Percentiles rank a stretch among this genome's conserved stretches.
Conservation (phyloP, 2,113 vertebrate genomes). For the Theristicus caerulescens region DNA sequence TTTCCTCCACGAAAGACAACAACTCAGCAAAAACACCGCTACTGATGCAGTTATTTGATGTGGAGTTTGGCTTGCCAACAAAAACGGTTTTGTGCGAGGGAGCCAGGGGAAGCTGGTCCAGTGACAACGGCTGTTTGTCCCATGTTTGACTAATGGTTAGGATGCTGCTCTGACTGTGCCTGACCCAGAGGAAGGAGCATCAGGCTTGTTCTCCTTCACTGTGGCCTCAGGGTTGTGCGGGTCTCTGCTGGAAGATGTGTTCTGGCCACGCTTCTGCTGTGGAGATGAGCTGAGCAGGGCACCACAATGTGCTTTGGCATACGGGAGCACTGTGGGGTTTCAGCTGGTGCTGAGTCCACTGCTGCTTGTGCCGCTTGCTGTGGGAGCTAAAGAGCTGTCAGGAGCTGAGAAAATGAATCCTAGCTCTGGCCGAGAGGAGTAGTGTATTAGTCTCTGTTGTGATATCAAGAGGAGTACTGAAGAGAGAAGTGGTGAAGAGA, state of each 20-base stretch:
- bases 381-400: background rate
- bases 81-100: background rate
- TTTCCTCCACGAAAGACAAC: background rate
- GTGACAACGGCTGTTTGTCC: fast-evolving
- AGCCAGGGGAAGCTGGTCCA: background rate
- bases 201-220: background rate
- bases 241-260: background rate
- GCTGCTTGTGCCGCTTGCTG: background rate
- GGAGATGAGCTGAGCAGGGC: background rate
- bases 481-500: background rate
- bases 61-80: background rate
- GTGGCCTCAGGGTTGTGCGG: background rate
- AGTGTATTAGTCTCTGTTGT: background rate
- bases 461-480: background rate
- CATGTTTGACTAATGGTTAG: background rate
- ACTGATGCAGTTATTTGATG: background rate
- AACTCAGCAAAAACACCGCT: background rate
- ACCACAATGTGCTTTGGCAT: fast-evolving
- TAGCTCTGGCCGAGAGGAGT: background rate
- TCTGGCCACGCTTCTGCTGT: fast-evolving
- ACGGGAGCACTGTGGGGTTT: background rate
- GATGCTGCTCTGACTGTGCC: background rate
- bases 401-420: background rate
- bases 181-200: background rate
- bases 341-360: background rate